A percentile compares a stretch with the other conserved stretches of the same genome.
phyloP scores from a whole-genome alignment of 2,797 vertebrate species.

The Columba guinea region DNA sequence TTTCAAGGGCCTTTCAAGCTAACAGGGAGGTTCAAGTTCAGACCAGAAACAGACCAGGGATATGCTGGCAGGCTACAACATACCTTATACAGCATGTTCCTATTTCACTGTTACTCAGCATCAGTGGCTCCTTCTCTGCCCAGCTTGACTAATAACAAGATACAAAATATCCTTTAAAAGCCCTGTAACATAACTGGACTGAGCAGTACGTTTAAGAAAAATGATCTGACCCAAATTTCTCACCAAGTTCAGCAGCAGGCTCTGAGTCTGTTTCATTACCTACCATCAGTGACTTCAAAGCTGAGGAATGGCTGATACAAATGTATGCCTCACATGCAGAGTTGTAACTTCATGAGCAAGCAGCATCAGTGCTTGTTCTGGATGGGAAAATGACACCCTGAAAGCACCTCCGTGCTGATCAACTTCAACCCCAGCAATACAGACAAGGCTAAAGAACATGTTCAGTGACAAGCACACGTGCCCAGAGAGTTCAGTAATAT shows the following conservation, averaged over 20 bases:
- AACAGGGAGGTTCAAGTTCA: background rate
- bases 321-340: rapidly evolving
- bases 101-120: background rate
- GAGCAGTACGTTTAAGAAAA: background rate
- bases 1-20: background rate
- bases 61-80: background rate
- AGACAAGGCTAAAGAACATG: background rate
- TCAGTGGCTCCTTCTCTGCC: background rate
- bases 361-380: background rate
- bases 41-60: background rate
- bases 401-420: background rate
- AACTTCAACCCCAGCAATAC: background rate
- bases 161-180: background rate
- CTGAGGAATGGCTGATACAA: background rate
- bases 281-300: background rate
- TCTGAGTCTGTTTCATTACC: background rate
- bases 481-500: background rate
- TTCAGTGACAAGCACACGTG: rapidly evolving
- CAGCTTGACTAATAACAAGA: background rate
- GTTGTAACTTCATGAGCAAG: background rate
- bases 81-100: background rate
- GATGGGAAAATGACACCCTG: background rate
- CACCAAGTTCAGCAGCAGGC: background rate
- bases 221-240: background rate
- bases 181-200: background rate